These are phyloP conservation scores for Apis florea DNA, from an alignment of 1,140 invertebrate species.

Conservation along the genomic window DNA sequence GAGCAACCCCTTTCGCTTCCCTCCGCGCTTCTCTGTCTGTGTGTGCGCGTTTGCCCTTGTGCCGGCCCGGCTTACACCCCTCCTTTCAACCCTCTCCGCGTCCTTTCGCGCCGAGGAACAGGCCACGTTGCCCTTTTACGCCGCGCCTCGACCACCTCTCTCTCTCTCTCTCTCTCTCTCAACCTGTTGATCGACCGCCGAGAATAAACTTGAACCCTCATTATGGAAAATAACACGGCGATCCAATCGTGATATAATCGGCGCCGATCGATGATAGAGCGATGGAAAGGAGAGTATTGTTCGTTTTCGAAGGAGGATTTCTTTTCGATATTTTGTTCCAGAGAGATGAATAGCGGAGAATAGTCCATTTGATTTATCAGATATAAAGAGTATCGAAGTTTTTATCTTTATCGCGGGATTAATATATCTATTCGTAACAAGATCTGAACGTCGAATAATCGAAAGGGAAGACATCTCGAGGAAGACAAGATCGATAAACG, in stretches of 20 bases:
- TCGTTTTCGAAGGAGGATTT: too few species aligned
- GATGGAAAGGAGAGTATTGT: too few species aligned
- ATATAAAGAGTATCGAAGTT: too few species aligned
- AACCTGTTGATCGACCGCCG: constrained; percentile 71
- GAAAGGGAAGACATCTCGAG: too few species aligned
- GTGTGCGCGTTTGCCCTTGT: constrained; percentile 39
- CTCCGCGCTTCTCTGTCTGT: background rate
- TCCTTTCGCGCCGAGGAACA: background rate
- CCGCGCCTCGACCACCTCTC: constrained; percentile 23
- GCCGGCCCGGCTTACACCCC: constrained; percentile 4
- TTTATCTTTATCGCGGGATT: too few species aligned
- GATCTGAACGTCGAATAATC: too few species aligned
- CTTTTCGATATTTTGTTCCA: too few species aligned
- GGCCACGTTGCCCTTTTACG: constrained; percentile 12
- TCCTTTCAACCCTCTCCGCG: background rate
- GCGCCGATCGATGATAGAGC: too few species aligned
- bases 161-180: constrained; percentile 13
- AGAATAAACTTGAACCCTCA: constrained; percentile 61
- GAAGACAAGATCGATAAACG: background rate
- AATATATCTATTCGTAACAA: too few species aligned
- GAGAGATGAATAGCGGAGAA: too few species aligned
- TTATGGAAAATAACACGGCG: constrained; percentile 66
- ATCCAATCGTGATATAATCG: too few species aligned
- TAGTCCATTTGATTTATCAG: too few species aligned
- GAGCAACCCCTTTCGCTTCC: constrained; percentile 50